A percentile compares a stretch with the other conserved stretches of the same genome.
Evolutionary conservation across 1,140 invertebrate species (phyloP).

Genomic region (Pygmarrhopalites habei): DNA sequence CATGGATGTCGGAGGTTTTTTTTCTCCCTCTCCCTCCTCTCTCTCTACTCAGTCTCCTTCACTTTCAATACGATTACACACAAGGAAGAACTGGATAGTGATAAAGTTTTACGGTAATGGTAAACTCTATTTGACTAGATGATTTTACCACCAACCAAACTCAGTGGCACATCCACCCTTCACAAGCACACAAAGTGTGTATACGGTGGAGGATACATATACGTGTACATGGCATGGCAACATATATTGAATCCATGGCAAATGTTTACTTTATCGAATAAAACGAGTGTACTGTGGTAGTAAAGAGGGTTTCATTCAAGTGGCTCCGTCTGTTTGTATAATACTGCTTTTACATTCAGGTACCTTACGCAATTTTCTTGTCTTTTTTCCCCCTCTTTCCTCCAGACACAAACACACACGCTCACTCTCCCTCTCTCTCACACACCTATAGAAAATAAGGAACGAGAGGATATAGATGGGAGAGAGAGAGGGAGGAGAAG

Average conservation of each 20-base stretch:
- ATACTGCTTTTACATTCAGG: constrained; percentile 5
- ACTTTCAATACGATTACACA: too few relatives aligned
- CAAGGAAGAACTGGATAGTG: not conserved
- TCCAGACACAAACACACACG: not conserved
- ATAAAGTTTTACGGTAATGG: constrained; percentile 19
- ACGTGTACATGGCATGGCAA: not conserved
- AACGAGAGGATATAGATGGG: too few relatives aligned
- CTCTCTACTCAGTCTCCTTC: too few relatives aligned
- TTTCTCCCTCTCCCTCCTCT: not conserved
- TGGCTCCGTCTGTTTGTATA: constrained; percentile 2
- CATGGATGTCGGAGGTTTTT: constrained; percentile 14
- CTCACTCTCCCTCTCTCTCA: not conserved
- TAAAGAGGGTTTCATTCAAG: constrained; percentile 15
- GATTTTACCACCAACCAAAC: constrained; percentile 5
- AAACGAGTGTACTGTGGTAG: constrained; percentile 4
- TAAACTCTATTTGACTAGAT: constrained; percentile 11
- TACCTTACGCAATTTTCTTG: constrained; percentile 5
- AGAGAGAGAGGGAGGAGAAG: too few relatives aligned
- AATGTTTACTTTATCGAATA: constrained; percentile 9
- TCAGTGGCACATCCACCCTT: too few relatives aligned
- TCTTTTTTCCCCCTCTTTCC: not conserved
- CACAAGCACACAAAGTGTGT: too few relatives aligned
- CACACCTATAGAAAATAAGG: too few relatives aligned
- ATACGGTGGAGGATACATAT: too few relatives aligned
- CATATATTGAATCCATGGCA: constrained; percentile 9